Evolutionary conservation across 2,797 vertebrate species (phyloP), one percentile per base, ranked within the genome.

Genomic region (Cyclopterus lumpus): DNA sequence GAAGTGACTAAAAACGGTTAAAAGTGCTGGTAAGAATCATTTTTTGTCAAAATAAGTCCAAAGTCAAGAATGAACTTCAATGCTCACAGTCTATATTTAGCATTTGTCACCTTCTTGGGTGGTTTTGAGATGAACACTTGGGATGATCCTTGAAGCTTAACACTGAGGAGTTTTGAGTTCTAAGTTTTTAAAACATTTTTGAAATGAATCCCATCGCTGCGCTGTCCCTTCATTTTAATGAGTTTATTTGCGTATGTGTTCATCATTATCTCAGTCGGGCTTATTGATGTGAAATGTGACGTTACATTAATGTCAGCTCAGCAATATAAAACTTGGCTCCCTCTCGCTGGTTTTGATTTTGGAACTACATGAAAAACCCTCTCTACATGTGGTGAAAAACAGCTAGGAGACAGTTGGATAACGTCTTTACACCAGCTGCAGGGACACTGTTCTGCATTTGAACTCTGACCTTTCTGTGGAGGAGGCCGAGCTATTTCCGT

Each of bases 261-360:
- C 65, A 83, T 86, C 84, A 76, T 89, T 82, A 86, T 86, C 80
- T 71, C 84, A 68, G 71, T 80, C 22, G 79, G 53, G 71, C 75
- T 54, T 64, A 73, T 66, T 88, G 73, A 87, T 87, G 88, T 86
- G 75, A 82, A 82, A 88, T 80, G 57, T 86, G 77, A 81, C 51
- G 15, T 86, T 75, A 72, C 69, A 73, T 51, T 75, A 80, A 64
- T 76, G 78, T 89, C 61, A 53, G 61, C 81, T 87, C 86, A 89
- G 87, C 88, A 83, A 78, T 87, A 86, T 80, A 51, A 65, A 66
- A 84, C 75, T 88, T 83, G 78, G 77, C 80, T 82, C 40, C 5
- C 51, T 70, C 34, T 58, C 54, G 69, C 15, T 36, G 61, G n/a
- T 44, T 76, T 82, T 78, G 58, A 80, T 81, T 83, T 81, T 82